A percentile compares a stretch with the other conserved stretches of the same genome.
These are phyloP conservation scores for Semibalanus balanoides DNA, from an alignment of 1,140 invertebrate species.

Conservation along the genomic window DNA sequence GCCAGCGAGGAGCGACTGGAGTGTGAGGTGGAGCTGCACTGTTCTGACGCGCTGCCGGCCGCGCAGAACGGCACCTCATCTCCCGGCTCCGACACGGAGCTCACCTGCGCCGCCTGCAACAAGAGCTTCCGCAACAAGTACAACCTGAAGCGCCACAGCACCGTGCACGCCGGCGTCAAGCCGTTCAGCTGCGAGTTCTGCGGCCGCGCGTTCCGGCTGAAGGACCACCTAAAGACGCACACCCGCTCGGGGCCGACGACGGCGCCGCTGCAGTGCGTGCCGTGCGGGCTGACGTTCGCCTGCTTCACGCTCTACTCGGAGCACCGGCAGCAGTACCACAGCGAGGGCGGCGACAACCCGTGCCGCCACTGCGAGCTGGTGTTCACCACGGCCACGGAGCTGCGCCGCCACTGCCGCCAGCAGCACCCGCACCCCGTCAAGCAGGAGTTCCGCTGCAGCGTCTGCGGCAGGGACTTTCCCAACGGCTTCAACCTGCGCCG, in stretches of 20 bases:
- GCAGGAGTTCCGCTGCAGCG: neutral
- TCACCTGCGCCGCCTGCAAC: neutral
- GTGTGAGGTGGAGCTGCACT: conserved; percentile 1
- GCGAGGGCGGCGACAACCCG: conserved; percentile 4
- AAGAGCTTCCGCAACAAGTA: conserved; percentile 21
- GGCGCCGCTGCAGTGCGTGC: conserved; percentile 1
- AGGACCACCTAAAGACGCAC: conserved; percentile 23
- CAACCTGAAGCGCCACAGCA: conserved; percentile 34
- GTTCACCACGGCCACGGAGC: neutral
- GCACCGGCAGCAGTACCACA: conserved; percentile 5
- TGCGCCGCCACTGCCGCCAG: conserved; percentile 5
- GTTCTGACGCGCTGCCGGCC: too few species aligned
- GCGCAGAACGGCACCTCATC: neutral
- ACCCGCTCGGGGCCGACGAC: conserved; percentile 6
- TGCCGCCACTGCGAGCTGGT: conserved; percentile 5
- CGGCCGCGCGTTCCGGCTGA: conserved; percentile 20
- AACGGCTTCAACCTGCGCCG: conserved; percentile 12
- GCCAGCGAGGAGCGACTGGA: neutral
- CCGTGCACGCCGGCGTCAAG: conserved; percentile 32
- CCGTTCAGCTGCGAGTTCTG: conserved; percentile 26
- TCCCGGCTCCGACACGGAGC: neutral
- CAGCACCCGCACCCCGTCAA: neutral
- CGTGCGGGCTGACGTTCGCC: neutral
- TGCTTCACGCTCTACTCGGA: conserved; percentile 2
- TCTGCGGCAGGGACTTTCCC: neutral